Percentiles rank a stretch among this genome's conserved stretches.
These are phyloP conservation scores for Pantelozetes paolii DNA, from an alignment of 2,888 invertebrate genomes.

Conservation along the genomic window DNA sequence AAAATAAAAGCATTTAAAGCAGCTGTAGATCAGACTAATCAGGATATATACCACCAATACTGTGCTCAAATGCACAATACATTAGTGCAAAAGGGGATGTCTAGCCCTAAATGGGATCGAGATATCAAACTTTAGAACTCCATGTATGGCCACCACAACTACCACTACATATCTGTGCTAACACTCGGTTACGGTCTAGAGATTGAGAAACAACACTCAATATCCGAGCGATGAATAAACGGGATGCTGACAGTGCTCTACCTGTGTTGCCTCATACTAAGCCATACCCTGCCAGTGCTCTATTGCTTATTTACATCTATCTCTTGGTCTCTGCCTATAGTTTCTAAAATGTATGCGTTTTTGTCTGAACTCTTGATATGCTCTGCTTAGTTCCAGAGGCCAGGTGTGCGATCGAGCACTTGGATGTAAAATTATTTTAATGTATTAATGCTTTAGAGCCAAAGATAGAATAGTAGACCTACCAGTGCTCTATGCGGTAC, in stretches of 20 bases:
- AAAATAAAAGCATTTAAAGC: constrained; percentile 37
- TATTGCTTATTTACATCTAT: constrained; percentile 31
- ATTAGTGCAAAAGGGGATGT: constrained; percentile 30
- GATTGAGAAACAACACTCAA: constrained; percentile 38
- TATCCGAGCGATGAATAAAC: constrained; percentile 36
- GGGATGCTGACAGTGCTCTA: constrained; percentile 14
- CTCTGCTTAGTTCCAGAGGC: constrained; percentile 35
- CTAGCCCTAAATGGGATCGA: constrained; percentile 26
- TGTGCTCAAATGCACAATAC: background rate
- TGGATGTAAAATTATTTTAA: constrained; percentile 33
- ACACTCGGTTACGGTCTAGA: constrained; percentile 36
- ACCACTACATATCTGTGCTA: background rate
- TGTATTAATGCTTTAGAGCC: constrained; percentile 3
- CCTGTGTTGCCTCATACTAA: background rate
- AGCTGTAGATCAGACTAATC: constrained; percentile 37
- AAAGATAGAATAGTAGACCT: background rate
- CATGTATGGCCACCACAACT: background rate
- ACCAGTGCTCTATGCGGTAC: background rate
- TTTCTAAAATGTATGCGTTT: constrained; percentile 21
- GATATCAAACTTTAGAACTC: constrained; percentile 32
- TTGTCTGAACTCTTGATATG: constrained; percentile 35
- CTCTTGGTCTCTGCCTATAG: constrained; percentile 21
- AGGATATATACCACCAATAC: constrained; percentile 27
- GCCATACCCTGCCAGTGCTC: background rate
- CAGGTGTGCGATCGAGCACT: constrained; percentile 35